These are phyloP conservation scores for Uromys caudimaculatus DNA, from an alignment of 2,797 vertebrate genomes.

Conservation along the genomic window DNA sequence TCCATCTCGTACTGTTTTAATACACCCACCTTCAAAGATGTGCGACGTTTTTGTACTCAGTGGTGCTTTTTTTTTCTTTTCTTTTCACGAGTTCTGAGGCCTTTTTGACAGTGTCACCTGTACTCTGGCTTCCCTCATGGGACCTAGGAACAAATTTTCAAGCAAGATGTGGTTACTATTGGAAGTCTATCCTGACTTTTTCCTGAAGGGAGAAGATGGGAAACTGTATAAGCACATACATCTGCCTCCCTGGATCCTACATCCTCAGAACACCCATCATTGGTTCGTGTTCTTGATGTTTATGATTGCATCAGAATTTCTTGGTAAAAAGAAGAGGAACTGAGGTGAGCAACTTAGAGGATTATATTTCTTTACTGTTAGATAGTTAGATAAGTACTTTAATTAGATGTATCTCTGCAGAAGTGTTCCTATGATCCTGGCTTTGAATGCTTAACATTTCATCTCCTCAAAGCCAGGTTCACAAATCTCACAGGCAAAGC, in stretches of 20 bases:
- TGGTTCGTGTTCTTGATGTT: not conserved
- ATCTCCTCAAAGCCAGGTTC: constrained; percentile 70
- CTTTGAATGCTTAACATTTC: constrained; percentile 77
- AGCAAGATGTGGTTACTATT: constrained; percentile 66
- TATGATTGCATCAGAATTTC: not conserved
- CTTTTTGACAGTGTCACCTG: constrained; percentile 66
- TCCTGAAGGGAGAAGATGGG: not conserved
- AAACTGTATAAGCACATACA: constrained; percentile 24
- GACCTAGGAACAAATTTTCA: constrained; percentile 63
- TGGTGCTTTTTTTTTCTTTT: constrained; percentile 52
- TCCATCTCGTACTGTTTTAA: constrained; percentile 74
- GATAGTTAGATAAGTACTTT: constrained; percentile 70
- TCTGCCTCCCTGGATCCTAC: not conserved
- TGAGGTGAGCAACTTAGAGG: constrained; percentile 42
- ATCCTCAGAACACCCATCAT: not conserved
- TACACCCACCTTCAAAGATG: constrained; percentile 78
- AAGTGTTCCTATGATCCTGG: constrained; percentile 66
- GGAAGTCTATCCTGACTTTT: constrained; percentile 9
- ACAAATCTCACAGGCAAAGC: constrained; percentile 69
- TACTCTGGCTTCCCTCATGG: constrained; percentile 37
- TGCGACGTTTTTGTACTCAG: constrained; percentile 69
- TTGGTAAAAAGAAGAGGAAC: not conserved
- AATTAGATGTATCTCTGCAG: constrained; percentile 73
- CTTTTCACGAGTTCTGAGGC: constrained; percentile 47
- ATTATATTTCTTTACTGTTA: constrained; percentile 53